phyloP scores from a whole-genome alignment of 2,797 vertebrate species.

The Bradypodion pumilum region DNA sequence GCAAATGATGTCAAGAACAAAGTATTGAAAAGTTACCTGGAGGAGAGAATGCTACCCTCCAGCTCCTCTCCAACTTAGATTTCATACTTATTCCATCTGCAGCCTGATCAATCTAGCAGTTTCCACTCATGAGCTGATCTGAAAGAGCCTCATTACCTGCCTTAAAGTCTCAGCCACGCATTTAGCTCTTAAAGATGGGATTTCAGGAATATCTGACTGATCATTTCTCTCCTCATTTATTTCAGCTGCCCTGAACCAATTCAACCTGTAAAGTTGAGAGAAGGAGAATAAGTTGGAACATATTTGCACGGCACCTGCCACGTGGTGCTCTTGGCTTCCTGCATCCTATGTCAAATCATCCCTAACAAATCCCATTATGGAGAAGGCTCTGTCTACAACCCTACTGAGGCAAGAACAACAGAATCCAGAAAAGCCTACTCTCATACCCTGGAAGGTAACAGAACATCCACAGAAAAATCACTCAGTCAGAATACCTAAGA shows the following conservation, averaged over 20 bases:
- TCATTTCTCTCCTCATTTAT: constrained; percentile 74
- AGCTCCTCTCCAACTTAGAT: constrained; percentile 55
- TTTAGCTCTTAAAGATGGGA: constrained; percentile 69
- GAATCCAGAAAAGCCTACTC: background rate
- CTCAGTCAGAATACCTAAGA: background rate
- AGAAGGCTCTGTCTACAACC: background rate
- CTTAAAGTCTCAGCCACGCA: constrained; percentile 67
- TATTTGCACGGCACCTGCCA: constrained; percentile 49
- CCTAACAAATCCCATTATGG: accelerated
- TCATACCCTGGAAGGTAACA: background rate
- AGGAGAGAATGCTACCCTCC: accelerated
- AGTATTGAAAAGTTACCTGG: accelerated
- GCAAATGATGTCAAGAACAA: background rate
- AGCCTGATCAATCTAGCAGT: constrained; percentile 67
- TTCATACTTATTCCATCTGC: constrained; percentile 49
- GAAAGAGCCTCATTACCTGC: constrained; percentile 68
- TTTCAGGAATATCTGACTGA: constrained; percentile 75
- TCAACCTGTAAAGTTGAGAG: constrained; percentile 71
- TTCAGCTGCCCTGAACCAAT: constrained; percentile 71
- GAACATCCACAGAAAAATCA: background rate
- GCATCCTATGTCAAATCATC: constrained; percentile 6
- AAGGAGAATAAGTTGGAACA: constrained; percentile 47
- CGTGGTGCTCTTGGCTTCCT: constrained; percentile 25
- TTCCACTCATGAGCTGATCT: constrained; percentile 68
- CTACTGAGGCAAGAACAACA: background rate